Percentiles rank a stretch among this genome's conserved stretches.
Conservation (phyloP, 1,140 invertebrate species). For the Uloborus diversus region DNA sequence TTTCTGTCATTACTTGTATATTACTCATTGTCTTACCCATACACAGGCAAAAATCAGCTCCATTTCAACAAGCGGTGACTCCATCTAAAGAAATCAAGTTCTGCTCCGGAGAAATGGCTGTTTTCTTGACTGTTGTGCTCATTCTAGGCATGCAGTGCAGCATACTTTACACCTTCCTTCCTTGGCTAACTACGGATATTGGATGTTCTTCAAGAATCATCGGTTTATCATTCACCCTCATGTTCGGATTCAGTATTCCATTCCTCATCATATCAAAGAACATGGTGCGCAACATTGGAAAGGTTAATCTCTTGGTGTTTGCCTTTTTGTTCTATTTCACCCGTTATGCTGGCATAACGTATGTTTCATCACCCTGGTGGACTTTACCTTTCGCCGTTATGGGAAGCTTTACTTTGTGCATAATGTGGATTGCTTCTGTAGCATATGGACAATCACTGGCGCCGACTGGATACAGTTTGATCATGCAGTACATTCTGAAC, state of each 20-base stretch:
- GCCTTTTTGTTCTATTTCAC: slow-evolving; percentile 59
- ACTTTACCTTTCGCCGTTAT: slow-evolving; percentile 59
- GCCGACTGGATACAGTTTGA: slow-evolving; percentile 43
- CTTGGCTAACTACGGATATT: slow-evolving; percentile 54
- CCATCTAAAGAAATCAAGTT: slow-evolving; percentile 34
- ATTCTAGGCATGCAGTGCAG: slow-evolving; percentile 58
- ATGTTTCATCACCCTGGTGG: slow-evolving; percentile 55
- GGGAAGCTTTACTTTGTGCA: slow-evolving; percentile 57
- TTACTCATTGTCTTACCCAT: slow-evolving; percentile 57
- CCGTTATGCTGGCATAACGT: slow-evolving; percentile 58
- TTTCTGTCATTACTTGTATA: slow-evolving; percentile 53
- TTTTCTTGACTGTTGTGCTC: slow-evolving; percentile 52
- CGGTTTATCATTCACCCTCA: slow-evolving; percentile 47
- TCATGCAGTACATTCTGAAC: slow-evolving; percentile 58
- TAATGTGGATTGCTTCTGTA: slow-evolving; percentile 59
- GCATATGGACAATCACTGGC: slow-evolving; percentile 58
- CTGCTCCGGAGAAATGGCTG: slow-evolving; percentile 33
- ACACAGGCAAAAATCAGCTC: slow-evolving; percentile 20
- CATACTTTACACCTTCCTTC: slow-evolving; percentile 48
- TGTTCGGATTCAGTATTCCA: slow-evolving; percentile 51
- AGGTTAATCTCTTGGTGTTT: slow-evolving; percentile 58
- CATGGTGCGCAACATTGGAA: slow-evolving; percentile 58
- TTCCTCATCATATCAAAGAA: slow-evolving; percentile 59
- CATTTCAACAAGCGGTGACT: slow-evolving; percentile 12
- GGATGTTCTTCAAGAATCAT: slow-evolving; percentile 40